A percentile compares a stretch with the other conserved stretches of the same genome.
phyloP scores from a whole-genome alignment of 2,797 vertebrate species.

The Tenualosa ilisha region DNA sequence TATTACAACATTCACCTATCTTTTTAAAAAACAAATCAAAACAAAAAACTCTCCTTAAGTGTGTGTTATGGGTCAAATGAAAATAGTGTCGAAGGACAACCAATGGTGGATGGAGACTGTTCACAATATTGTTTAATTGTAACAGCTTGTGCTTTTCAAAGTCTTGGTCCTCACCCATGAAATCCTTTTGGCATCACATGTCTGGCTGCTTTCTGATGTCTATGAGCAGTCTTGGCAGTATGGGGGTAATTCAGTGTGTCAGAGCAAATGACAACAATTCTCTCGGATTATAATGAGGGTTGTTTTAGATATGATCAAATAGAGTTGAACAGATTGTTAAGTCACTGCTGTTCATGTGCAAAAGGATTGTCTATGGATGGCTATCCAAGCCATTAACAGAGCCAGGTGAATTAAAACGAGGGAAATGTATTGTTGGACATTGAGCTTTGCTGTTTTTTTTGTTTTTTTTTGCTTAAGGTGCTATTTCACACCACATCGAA shows the following conservation, averaged over 20 bases:
- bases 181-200: constrained; percentile 8
- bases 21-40: background rate
- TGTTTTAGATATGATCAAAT: constrained; percentile 5
- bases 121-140: constrained; percentile 4
- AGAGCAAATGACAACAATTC: constrained; percentile 1
- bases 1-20: background rate
- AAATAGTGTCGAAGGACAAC: background rate
- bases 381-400: background rate
- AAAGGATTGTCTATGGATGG: background rate
- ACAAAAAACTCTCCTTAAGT: background rate
- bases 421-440: background rate
- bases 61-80: background rate
- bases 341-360: background rate
- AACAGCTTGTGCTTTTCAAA: constrained; percentile 9
- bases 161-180: constrained; percentile 15
- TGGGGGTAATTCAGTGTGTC: background rate
- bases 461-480: background rate
- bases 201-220: background rate
- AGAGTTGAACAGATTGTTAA: background rate
- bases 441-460: background rate
- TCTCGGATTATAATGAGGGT: background rate
- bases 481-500: constrained; percentile 13
- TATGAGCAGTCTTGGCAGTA: background rate
- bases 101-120: background rate
- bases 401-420: background rate